Percentiles rank a stretch among this genome's conserved stretches.
These are phyloP conservation scores for Copidosoma aretas DNA, from an alignment of 2,888 invertebrate genomes.

Conservation along the genomic window DNA sequence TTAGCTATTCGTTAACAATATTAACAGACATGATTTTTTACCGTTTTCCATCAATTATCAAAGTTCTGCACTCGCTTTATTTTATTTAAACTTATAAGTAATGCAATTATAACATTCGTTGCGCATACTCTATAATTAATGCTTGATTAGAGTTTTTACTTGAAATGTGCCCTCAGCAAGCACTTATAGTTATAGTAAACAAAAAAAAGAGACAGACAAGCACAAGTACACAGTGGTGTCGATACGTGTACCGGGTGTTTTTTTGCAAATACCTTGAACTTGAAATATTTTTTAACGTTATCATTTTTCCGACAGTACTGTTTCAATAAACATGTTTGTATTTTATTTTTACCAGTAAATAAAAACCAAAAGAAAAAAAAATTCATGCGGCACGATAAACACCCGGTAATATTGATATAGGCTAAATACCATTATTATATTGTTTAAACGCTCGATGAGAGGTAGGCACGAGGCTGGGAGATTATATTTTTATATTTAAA, in stretches of 20 bases:
- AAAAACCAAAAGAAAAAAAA: too few species aligned
- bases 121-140: slow-evolving; percentile 23
- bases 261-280: slow-evolving; percentile 28
- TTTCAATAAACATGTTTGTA: slow-evolving; percentile 3
- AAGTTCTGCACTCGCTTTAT: slow-evolving; percentile 30
- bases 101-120: slow-evolving; percentile 21
- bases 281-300: not conserved
- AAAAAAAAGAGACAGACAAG: slow-evolving; percentile 59
- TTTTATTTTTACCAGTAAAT: slow-evolving; percentile 17
- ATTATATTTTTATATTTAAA: slow-evolving; percentile 57
- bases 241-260: slow-evolving; percentile 61
- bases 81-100: slow-evolving; percentile 19
- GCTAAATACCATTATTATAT: slow-evolving; percentile 48
- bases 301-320: not conserved
- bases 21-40: not conserved
- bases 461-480: slow-evolving; percentile 61
- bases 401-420: slow-evolving; percentile 62
- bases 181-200: slow-evolving; percentile 24
- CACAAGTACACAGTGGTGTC: slow-evolving; percentile 62
- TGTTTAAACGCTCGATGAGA: slow-evolving; percentile 42
- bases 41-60: not conserved
- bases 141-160: slow-evolving; percentile 25
- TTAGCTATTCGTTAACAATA: too few species aligned
- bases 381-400: slow-evolving; percentile 49
- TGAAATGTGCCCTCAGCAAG: too few species aligned